A percentile compares a stretch with the other conserved stretches of the same genome.
phyloP scores from a whole-genome alignment of 1,140 invertebrate species.

The Lanistes nyassanus region DNA sequence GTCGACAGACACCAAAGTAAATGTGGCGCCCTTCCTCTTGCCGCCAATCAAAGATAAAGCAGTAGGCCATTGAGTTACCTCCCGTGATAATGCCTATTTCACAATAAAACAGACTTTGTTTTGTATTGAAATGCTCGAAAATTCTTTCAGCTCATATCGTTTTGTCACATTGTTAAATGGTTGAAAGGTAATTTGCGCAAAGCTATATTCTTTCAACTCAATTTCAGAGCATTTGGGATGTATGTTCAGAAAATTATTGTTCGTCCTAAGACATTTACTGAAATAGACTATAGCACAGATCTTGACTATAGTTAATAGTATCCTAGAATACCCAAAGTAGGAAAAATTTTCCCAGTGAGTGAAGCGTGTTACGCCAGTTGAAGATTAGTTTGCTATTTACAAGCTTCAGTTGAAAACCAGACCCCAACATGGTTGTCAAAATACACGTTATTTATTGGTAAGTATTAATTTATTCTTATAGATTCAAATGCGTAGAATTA shows the following conservation, averaged over 20 bases:
- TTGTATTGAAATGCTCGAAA: not conserved
- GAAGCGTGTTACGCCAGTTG: not conserved
- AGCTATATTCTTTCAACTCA: no score
- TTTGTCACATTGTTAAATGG: not conserved
- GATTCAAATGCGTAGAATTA: no score
- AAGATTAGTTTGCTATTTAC: not conserved
- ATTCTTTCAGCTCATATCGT: not conserved
- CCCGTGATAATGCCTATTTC: not conserved
- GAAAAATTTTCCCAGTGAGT: not conserved
- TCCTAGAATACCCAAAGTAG: not conserved
- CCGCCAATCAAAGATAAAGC: not conserved
- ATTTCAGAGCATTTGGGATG: no score
- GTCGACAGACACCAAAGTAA: not conserved
- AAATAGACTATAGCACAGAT: not conserved
- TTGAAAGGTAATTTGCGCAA: no score
- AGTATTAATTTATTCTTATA: not conserved
- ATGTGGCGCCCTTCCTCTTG: not conserved
- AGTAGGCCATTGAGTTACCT: not conserved
- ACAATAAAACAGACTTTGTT: no score
- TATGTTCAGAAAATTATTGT: no score
- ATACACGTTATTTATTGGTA: slow-evolving; percentile 26
- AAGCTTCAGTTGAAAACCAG: not conserved
- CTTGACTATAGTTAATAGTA: not conserved
- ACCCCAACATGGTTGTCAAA: slow-evolving; percentile 20
- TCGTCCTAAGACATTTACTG: not conserved